A percentile compares a stretch with the other conserved stretches of the same genome.
Evolutionary conservation across 2,113 vertebrate genomes (phyloP).

Genomic region (Tyrannus savana): DNA sequence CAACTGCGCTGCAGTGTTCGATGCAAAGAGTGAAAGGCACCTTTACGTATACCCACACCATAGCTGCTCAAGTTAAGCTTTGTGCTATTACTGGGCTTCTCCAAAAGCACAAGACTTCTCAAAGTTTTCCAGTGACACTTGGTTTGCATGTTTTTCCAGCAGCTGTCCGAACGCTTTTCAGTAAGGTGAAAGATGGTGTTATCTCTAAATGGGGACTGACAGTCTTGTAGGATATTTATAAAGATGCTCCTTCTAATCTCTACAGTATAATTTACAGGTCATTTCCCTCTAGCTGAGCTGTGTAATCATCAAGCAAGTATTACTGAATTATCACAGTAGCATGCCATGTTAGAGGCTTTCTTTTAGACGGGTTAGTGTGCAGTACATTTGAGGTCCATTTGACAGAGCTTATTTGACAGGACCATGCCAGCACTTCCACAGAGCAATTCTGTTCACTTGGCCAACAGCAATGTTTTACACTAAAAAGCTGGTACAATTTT

Average conservation of each 20-base stretch:
- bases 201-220: conserved; percentile 11
- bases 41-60: neutral
- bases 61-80: neutral
- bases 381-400: neutral
- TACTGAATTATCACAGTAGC: conserved; percentile 31
- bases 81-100: neutral
- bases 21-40: neutral
- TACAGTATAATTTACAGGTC: conserved; percentile 24
- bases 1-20: neutral
- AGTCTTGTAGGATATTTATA: neutral
- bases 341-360: neutral
- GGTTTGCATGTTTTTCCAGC: neutral
- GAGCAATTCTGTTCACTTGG: neutral
- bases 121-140: neutral
- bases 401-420: neutral
- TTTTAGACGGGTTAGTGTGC: neutral
- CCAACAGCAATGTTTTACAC: neutral
- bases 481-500: neutral
- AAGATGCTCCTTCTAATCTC: conserved; percentile 24
- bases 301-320: neutral
- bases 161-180: neutral
- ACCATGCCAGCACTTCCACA: neutral
- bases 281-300: conserved; percentile 5
- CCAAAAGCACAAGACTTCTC: neutral
- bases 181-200: neutral